Evolutionary conservation across 1,140 invertebrate species (phyloP).

Genomic region (Latrodectus geometricus): DNA sequence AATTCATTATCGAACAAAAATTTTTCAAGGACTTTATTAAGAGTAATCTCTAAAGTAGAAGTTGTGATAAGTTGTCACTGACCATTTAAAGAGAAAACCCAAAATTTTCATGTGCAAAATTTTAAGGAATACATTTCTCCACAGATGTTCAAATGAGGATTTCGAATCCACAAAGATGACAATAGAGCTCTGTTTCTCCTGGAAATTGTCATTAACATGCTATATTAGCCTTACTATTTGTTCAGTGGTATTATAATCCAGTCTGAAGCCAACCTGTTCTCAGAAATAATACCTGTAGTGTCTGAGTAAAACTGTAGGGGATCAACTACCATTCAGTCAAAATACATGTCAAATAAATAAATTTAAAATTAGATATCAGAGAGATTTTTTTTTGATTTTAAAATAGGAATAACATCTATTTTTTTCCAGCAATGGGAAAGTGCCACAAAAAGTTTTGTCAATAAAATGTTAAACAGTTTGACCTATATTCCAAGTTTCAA

Average conservation of each 20-base stretch:
- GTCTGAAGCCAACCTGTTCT: not conserved
- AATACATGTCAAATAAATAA: not conserved
- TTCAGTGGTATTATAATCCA: not conserved
- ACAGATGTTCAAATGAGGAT: not conserved
- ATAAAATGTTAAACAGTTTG: too few species aligned
- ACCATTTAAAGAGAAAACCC: not conserved
- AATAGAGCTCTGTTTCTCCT: not conserved
- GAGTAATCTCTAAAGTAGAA: not conserved
- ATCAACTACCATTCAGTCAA: not conserved
- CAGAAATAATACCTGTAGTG: not conserved
- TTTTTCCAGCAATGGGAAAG: too few species aligned
- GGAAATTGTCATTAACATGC: not conserved
- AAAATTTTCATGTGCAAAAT: not conserved
- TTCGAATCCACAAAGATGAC: slow-evolving; percentile 8
- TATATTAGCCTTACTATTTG: not conserved
- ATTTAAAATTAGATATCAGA: too few species aligned
- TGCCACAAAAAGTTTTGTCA: too few species aligned
- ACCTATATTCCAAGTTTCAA: too few species aligned
- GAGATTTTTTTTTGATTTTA: too few species aligned
- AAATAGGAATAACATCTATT: too few species aligned
- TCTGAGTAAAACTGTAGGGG: not conserved
- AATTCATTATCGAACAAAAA: not conserved
- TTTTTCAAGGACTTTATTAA: not conserved
- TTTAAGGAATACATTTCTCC: not conserved
- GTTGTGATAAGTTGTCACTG: not conserved